Conservation (phyloP, 2,888 invertebrate species). For the Spicauda simplicius region DNA sequence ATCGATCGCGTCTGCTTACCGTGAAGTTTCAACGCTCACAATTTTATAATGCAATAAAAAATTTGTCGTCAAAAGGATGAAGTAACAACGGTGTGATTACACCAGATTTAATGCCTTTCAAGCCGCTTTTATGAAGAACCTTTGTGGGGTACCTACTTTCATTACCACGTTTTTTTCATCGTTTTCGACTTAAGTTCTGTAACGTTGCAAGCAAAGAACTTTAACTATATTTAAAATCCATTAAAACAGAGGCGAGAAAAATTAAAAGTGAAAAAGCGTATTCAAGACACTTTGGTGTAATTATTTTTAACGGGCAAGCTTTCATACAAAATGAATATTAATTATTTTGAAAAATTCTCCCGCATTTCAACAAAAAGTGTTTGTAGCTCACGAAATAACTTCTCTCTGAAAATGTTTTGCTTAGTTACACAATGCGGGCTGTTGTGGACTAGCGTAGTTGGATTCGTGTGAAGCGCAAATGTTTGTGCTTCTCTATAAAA, state of each 20-base stretch:
- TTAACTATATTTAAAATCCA: constrained; percentile 37
- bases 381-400: constrained; percentile 26
- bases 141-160: constrained; percentile 33
- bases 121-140: constrained; percentile 32
- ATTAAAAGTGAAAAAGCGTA: constrained; percentile 32
- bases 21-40: constrained; percentile 11
- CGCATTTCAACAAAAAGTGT: constrained; percentile 13
- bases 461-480: not conserved
- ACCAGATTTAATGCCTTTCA: constrained; percentile 33
- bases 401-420: constrained; percentile 15
- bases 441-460: not conserved
- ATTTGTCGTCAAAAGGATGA: constrained; percentile 29
- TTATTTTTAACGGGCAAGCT: constrained; percentile 37
- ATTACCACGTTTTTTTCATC: constrained; percentile 35
- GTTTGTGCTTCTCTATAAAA: not conserved
- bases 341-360: constrained; percentile 30
- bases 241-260: constrained; percentile 34
- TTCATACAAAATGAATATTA: constrained; percentile 36
- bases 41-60: constrained; percentile 34
- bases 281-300: constrained; percentile 35
- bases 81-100: constrained; percentile 33
- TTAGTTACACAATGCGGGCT: constrained; percentile 14
- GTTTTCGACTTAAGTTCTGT: constrained; percentile 26
- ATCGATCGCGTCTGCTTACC: constrained; percentile 14
- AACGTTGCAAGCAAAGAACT: constrained; percentile 27